Evolutionary conservation across 1,140 invertebrate genomes (phyloP), one percentile per base, ranked within the genome.

Genomic region (Drosophila lini): DNA sequence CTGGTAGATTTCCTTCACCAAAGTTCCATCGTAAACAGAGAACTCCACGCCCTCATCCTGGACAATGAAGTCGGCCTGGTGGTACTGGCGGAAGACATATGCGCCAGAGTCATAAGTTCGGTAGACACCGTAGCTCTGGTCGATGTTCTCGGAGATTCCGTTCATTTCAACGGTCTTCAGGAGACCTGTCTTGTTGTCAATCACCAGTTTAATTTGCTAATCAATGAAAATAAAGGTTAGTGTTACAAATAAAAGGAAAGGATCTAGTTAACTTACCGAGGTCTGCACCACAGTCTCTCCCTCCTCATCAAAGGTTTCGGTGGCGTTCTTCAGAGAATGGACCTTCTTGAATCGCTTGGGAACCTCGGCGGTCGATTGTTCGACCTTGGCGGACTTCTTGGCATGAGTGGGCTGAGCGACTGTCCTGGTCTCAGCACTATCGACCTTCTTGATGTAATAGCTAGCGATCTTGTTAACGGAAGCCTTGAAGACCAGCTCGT

Each of bases 1-100:
- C 88, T 98, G 96, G 76, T 97, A 96, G 13, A 98, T 94, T 93
- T 99, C 98, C 70, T 96, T 93, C 0, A 98, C 95, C 1, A 97
- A 70, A 0, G 93, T 80, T 1, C 97, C 97, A 94, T 91, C 94
- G 59, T 90, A 86, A 0, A 90, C 70, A 91, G 88, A 95, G 7
- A 74, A 77, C 22, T 53, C 61, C 79, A 81, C 95, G 80, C 74
- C 94, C 9, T 73, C 93, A 63, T 75, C 94, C 91, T 94, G 89
- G 5, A 93, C 64, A 3, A 41, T 38, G 0, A 71, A 70, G 42
- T 79, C 58, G 8, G 81, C 83, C 50, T 92, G 76, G 2, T 90
- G 79, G 8, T 94, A 94, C 0, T 97, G 97, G 53, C 97, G 94
- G 92, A 98, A 98, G 61, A 97, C 96, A 80, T 98, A 98, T 0